Percentiles rank a stretch among this genome's conserved stretches.
These are phyloP conservation scores for Hipparchia sbordonii DNA, from an alignment of 2,888 invertebrate species.

Conservation along the genomic window DNA sequence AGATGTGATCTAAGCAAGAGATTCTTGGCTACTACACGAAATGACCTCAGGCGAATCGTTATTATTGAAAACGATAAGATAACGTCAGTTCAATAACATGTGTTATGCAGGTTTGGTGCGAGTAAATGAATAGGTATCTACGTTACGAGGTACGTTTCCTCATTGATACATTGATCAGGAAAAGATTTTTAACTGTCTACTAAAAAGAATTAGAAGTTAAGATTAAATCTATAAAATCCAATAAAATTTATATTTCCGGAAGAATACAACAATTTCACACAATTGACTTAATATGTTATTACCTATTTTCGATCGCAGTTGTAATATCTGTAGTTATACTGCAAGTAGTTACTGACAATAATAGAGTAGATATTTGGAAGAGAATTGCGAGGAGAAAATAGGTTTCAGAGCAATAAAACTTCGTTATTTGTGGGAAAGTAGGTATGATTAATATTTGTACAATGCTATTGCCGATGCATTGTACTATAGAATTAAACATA, in stretches of 20 bases:
- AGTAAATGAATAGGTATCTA: slow-evolving; percentile 17
- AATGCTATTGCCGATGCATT: slow-evolving; percentile 3
- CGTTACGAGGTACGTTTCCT: background rate
- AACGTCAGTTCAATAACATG: slow-evolving; percentile 72
- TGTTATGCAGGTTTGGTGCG: slow-evolving; percentile 40
- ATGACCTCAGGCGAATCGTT: slow-evolving; percentile 51
- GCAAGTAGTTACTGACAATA: slow-evolving; percentile 10
- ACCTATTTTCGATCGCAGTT: background rate
- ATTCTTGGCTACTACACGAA: slow-evolving; percentile 36
- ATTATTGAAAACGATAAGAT: slow-evolving; percentile 72
- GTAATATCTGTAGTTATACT: background rate
- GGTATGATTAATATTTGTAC: slow-evolving; percentile 19
- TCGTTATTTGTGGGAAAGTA: slow-evolving; percentile 29
- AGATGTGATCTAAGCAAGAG: slow-evolving; percentile 14
- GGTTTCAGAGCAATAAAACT: slow-evolving; percentile 17
- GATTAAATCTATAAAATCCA: background rate
- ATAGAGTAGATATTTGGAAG: slow-evolving; percentile 5
- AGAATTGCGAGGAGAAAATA: slow-evolving; percentile 15
- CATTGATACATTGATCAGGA: background rate
- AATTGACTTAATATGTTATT: background rate
- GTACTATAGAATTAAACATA: slow-evolving; percentile 14
- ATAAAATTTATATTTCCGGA: background rate
- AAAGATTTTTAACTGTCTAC: background rate
- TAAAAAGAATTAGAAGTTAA: background rate
- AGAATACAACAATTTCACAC: background rate